Base-by-base conservation (phyloP, 2,888 invertebrate species). In the Apodemia mormo region DNA sequence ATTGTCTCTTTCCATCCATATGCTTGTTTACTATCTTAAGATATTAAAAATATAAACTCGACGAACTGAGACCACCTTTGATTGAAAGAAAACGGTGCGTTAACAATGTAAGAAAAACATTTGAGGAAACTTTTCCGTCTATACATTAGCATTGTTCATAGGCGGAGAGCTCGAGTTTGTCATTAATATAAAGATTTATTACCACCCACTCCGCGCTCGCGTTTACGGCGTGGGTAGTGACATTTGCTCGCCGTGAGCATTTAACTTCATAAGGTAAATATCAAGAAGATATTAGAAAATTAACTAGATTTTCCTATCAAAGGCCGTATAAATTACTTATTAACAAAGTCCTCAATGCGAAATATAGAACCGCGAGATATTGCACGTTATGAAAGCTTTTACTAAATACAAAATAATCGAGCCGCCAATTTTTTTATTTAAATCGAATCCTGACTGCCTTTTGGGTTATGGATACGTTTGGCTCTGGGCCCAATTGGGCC, bases 181-280 rank as follows among this genome's bases (percentile, higher is more conserved):
- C 61, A 33, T 33, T 10, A 30, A 61, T 61, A 7, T 52, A 61
- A 33, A 61, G 14, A 33, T 33, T 61, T 33, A 61, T 61, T 30
- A 33, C 12, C 61, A 33, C 61, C 61, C 61, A 61, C 61, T 14
- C 14, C 10, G 58, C 12, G 61, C 33, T 33, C 33, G 12, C 14
- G 12, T 33, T 33, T 33, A 30, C 14, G 33, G 70, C 52, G 70
- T 70, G 54, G 70, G 70, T 54, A 52, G 64, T 67, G 67, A 70
- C 70, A 67, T 70, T 67, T 70, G 29, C 30, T 52, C 29, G 37
- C 58, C 65, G 43, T 64, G 29, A 68, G 40, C 68, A 61, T 68
- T 58, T 40, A 61, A 67, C 67, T 37, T 67, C 64, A n/a, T 37
- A n/a, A 64, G 30, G 58, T 58, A 64, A 64, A 64, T 64, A 64